Base-by-base conservation (phyloP, 2,797 vertebrate species). In the Macropodus opercularis region DNA sequence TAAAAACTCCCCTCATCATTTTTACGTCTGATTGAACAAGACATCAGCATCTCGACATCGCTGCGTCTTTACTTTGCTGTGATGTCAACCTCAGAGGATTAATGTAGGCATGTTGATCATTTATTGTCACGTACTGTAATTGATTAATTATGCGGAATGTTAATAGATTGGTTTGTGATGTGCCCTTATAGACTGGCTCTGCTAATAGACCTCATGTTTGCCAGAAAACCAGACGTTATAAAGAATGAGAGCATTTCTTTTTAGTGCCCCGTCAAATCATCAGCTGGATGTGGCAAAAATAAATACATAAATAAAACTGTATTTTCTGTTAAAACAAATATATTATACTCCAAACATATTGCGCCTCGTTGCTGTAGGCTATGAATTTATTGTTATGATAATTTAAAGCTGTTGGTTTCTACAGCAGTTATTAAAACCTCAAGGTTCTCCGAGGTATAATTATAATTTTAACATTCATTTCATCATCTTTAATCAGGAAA, bases 1-100 rank as follows among this genome's bases (percentile, higher is more conserved):
- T 42, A 57, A 13, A 23, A 69, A 69, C 57, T 63, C 11, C 43
- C 47, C 31, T 23, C 8, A 47, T 69, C 49, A 54, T 46, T 64
- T 54, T 22, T 57, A 46, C 18, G 44, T 34, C 12, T 24, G 21
- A 55, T 19, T 23, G 50, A 35, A 52, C 31, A 36, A 52, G 61
- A 38, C 35, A 64, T 38, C 17, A 40, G 53, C 47, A 62, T 44
- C 60, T 36, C 36, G 19, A 24, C 22, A 42, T 18, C 1, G 3
- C 5, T 6, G 8, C 36, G 8, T 22, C 13, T 29, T 63, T 23
- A 22, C 1, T 65, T 46, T 55, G 48, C 21, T 17, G 18, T 64
- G n/a, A 62, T 43, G 24, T 14, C 42, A 35, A 42, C 26, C 67
- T 42, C 11, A 59, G 39, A 41, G 43, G 50, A 19, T 50, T 42